Evolutionary conservation across 2,888 invertebrate genomes (phyloP).

Genomic region (Cheilosia urbana): DNA sequence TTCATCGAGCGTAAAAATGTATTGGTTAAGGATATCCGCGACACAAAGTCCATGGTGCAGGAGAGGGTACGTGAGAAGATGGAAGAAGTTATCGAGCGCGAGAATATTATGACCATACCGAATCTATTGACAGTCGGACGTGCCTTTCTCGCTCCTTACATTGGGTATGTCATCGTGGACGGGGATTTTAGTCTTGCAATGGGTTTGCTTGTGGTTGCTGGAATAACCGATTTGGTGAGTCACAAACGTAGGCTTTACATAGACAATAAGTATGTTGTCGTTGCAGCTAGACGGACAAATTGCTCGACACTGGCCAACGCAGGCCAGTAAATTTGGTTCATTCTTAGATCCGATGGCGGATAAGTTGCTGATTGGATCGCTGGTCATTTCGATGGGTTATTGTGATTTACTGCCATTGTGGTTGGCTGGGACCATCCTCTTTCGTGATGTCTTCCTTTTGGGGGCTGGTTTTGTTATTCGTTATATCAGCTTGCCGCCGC

Average conservation of each 20-base stretch:
- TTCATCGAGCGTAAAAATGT: conserved; percentile 87
- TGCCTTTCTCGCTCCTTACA: conserved; percentile 93
- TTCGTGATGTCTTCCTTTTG: conserved; percentile 92
- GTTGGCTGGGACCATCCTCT: conserved; percentile 92
- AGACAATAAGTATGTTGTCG: conserved; percentile 39
- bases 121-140: conserved; percentile 94
- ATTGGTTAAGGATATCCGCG: conserved; percentile 88
- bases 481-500: conserved; percentile 94
- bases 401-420: conserved; percentile 92
- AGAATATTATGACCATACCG: conserved; percentile 97
- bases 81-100: conserved; percentile 87
- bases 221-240: conserved; percentile 94
- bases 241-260: conserved; percentile 19
- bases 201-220: conserved; percentile 92
- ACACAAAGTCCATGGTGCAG: conserved; percentile 89
- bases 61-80: conserved; percentile 90
- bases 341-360: conserved; percentile 99
- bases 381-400: conserved; percentile 94
- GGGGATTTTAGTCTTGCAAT: conserved; percentile 92
- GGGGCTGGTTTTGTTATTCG: conserved; percentile 94
- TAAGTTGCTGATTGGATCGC: conserved; percentile 94
- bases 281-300: conserved; percentile 97
- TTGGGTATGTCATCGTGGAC: conserved; percentile 94
- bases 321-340: conserved; percentile 96
- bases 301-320: conserved; percentile 95